Evolutionary conservation across 2,113 vertebrate species (phyloP).

Genomic region (Seriola dumerili): DNA sequence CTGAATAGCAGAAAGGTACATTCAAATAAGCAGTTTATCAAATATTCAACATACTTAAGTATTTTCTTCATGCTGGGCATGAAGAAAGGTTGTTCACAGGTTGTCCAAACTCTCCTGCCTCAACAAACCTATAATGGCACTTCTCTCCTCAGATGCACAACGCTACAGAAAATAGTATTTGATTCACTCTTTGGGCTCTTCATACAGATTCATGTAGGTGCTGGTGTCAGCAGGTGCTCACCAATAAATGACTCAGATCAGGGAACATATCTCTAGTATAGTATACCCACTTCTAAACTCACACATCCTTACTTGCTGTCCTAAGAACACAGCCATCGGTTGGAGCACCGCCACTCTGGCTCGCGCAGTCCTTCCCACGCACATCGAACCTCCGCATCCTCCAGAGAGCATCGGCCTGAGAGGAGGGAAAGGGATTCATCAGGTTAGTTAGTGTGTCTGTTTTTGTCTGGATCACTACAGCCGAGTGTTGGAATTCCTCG

Average conservation of each 20-base stretch:
- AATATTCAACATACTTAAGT: not conserved
- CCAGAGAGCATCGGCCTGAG: conserved; percentile 22
- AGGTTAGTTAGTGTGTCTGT: conserved; percentile 29
- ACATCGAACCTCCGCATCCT: not conserved
- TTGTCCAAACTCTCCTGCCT: not conserved
- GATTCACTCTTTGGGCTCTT: not conserved
- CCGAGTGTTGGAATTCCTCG: too few relatives aligned
- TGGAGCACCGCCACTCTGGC: conserved; percentile 9
- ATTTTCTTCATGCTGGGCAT: not conserved
- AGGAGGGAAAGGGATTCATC: conserved; percentile 30
- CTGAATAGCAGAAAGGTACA: not conserved
- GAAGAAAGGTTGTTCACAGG: not conserved
- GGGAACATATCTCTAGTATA: not conserved
- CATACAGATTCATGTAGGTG: not conserved
- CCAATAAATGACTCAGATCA: not conserved
- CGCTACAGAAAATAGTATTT: not conserved
- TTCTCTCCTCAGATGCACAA: not conserved
- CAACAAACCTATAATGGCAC: not conserved
- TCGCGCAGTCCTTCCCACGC: conserved; percentile 16
- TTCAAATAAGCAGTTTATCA: not conserved
- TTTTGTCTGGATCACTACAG: not conserved
- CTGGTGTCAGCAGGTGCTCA: not conserved
- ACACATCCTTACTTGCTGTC: not conserved
- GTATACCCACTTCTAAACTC: not conserved
- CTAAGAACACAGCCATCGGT: conserved; percentile 25